A percentile compares a stretch with the other conserved stretches of the same genome.
These are phyloP conservation scores for Corapipo altera DNA, from an alignment of 2,113 vertebrate species.

Conservation along the genomic window DNA sequence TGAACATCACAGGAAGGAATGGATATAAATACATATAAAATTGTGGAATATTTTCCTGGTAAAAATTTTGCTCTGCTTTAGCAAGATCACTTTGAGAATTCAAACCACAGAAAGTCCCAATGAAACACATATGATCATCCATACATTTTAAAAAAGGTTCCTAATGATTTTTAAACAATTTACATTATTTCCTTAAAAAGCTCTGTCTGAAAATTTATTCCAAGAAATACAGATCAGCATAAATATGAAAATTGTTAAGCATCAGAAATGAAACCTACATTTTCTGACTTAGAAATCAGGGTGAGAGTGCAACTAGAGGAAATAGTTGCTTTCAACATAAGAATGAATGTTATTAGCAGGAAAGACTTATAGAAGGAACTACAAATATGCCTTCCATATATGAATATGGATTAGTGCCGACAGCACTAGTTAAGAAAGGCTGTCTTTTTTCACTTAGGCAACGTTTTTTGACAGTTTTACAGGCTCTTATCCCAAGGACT, in stretches of 20 bases:
- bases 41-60: neutral
- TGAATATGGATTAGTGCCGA: constrained; percentile 23
- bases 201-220: neutral
- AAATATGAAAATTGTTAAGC: neutral
- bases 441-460: constrained; percentile 68
- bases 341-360: neutral
- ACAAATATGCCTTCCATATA: constrained; percentile 12
- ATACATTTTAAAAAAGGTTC: neutral
- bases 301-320: neutral
- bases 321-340: neutral
- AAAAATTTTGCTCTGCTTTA: neutral
- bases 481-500: constrained; percentile 66
- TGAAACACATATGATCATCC: neutral
- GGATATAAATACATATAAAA: neutral
- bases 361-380: constrained; percentile 29
- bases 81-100: neutral
- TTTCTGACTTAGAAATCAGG: neutral
- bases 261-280: constrained; percentile 12
- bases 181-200: neutral
- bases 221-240: neutral
- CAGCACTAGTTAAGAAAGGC: constrained; percentile 17
- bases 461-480: constrained; percentile 76
- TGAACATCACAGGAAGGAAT: neutral
- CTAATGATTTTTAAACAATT: neutral
- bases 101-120: neutral